Conservation (phyloP, 2,113 vertebrate genomes). For the Chaetops frenatus region DNA sequence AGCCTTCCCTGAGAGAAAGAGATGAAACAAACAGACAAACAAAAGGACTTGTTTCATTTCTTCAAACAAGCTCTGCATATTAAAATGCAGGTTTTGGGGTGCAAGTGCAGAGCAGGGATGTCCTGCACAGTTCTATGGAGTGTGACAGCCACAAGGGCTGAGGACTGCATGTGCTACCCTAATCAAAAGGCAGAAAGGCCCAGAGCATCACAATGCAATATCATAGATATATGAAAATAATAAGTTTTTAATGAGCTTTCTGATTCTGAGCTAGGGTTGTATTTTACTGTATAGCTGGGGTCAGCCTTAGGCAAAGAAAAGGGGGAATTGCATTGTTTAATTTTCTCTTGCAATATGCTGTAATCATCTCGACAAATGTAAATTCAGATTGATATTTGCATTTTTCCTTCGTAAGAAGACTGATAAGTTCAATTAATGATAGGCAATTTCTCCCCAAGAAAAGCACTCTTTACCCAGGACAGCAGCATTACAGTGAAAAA, state of each 20-base stretch:
- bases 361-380: background rate
- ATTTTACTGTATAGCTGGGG: background rate
- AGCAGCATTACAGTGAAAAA: background rate
- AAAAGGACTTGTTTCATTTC: background rate
- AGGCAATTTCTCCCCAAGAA: background rate
- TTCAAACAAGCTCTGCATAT: background rate
- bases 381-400: background rate
- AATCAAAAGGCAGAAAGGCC: background rate
- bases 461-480: background rate
- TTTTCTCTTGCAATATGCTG: background rate
- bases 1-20: background rate
- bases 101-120: background rate
- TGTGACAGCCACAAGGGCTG: background rate
- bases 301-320: background rate
- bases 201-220: background rate
- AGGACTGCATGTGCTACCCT: background rate
- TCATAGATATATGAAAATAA: background rate
- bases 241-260: background rate
- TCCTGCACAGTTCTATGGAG: background rate
- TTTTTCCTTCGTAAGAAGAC: background rate
- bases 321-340: background rate
- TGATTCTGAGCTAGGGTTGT: background rate
- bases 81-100: background rate
- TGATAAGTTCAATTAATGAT: background rate
- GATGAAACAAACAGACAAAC: background rate